Conservation (phyloP, 2,888 invertebrate genomes). For the Epirrhoe tristata region DNA sequence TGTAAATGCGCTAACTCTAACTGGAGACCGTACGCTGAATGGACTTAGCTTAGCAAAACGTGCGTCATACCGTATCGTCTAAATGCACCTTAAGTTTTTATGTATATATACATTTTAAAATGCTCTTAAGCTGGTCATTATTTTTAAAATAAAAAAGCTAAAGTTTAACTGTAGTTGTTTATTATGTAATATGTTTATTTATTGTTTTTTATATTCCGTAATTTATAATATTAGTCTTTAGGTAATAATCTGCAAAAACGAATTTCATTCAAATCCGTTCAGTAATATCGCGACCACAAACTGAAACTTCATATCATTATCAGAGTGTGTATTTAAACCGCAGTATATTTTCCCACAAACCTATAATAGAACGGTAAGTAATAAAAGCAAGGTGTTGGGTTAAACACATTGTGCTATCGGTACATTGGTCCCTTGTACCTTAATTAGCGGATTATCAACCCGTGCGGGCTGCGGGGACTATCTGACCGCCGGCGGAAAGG, state of each 20-base stretch:
- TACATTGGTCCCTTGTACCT: constrained; percentile 19
- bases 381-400: neutral
- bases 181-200: too few relatives aligned
- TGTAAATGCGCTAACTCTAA: too few relatives aligned
- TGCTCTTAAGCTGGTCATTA: too few relatives aligned
- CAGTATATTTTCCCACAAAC: neutral
- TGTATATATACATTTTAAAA: too few relatives aligned
- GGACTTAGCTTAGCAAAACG: too few relatives aligned
- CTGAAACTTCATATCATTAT: neutral
- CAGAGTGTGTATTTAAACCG: neutral
- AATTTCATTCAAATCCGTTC: neutral
- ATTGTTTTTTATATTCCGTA: too few relatives aligned
- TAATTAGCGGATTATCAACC: constrained; percentile 32
- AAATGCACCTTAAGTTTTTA: too few relatives aligned
- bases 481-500: constrained; percentile 12
- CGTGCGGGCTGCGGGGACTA: constrained; percentile 13
- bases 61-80: too few relatives aligned
- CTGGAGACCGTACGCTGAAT: too few relatives aligned
- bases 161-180: too few relatives aligned
- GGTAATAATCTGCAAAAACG: neutral
- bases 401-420: constrained; percentile 7
- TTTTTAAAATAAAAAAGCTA: too few relatives aligned
- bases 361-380: neutral
- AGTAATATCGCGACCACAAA: neutral
- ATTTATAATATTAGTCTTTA: too few relatives aligned